Evolutionary conservation across 2,113 vertebrate genomes (phyloP).

Genomic region (Nothoprocta pentlandii): DNA sequence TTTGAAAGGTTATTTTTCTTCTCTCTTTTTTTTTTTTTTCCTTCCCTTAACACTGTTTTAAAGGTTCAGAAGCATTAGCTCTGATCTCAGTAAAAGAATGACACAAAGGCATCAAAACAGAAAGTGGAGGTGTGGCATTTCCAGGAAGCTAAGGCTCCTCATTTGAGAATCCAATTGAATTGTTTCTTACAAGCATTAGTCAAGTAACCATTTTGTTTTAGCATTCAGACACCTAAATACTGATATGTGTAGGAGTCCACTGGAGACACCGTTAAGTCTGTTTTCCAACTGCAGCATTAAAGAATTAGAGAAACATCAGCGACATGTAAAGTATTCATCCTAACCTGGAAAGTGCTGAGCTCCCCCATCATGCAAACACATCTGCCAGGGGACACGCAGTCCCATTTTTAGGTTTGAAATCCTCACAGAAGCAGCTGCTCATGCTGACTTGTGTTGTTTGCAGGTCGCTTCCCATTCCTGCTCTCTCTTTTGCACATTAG

Average conservation of each 20-base stretch:
- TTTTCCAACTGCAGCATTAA: not conserved
- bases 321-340: not conserved
- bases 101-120: not conserved
- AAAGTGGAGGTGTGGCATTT: not conserved
- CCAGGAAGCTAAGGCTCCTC: not conserved
- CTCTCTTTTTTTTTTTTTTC: not conserved
- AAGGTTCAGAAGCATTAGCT: not conserved
- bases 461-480: rapidly evolving
- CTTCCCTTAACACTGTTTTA: not conserved
- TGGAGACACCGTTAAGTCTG: not conserved
- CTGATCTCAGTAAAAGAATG: not conserved
- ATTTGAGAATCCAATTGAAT: not conserved
- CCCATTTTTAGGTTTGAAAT: not conserved
- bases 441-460: not conserved
- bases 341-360: not conserved
- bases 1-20: not conserved
- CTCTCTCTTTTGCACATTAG: not conserved
- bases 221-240: rapidly evolving
- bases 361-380: rapidly evolving
- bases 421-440: not conserved
- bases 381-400: rapidly evolving
- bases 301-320: no score
- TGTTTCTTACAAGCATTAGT: rapidly evolving
- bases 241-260: not conserved
- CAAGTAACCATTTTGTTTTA: not conserved